phyloP scores from a whole-genome alignment of 1,140 invertebrate species.

The Bombus fervidus region DNA sequence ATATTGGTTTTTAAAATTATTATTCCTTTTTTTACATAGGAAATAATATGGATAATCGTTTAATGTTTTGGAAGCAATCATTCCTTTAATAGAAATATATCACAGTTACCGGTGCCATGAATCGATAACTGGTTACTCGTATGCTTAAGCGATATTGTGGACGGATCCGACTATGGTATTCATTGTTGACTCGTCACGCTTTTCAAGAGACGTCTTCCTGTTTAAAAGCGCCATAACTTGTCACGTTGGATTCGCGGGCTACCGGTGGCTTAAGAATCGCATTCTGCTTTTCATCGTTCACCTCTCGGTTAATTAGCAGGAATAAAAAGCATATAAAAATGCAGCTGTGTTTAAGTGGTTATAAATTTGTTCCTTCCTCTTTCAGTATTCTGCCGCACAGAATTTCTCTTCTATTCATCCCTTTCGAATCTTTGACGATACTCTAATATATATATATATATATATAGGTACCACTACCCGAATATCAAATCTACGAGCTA shows the following conservation, averaged over 20 bases:
- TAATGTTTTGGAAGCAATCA: constrained; percentile 40
- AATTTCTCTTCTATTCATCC: neutral
- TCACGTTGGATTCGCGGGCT: constrained; percentile 55
- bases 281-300: constrained; percentile 21
- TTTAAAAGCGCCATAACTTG: constrained; percentile 61
- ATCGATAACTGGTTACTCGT: constrained; percentile 48
- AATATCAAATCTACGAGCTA: constrained; percentile 17
- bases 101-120: neutral
- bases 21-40: neutral
- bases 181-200: constrained; percentile 68
- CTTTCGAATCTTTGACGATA: neutral
- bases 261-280: constrained; percentile 51
- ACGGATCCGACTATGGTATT: constrained; percentile 60
- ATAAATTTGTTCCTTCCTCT: neutral
- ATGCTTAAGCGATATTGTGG: constrained; percentile 56
- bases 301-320: constrained; percentile 47
- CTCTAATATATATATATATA: neutral
- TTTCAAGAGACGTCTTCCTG: constrained; percentile 64
- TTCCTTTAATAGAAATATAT: neutral
- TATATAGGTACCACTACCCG: neutral
- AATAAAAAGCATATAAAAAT: neutral
- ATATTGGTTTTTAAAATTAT: neutral
- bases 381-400: neutral
- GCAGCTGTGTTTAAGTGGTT: neutral
- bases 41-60: neutral